Evolutionary conservation across 2,888 invertebrate species (phyloP).

Genomic region (Hypsopygia costalis): DNA sequence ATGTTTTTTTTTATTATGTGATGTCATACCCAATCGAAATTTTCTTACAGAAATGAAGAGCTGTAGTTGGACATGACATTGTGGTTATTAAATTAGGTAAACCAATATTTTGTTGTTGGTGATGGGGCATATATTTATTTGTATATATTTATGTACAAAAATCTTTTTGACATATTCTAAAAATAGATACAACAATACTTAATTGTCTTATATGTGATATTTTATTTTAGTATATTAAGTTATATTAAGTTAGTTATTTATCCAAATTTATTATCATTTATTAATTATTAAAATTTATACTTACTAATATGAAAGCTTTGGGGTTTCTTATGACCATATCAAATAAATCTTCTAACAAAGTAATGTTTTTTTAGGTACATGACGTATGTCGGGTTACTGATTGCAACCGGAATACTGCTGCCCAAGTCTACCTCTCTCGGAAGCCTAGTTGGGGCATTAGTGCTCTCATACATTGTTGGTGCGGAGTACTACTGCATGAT

Average conservation of each 20-base stretch:
- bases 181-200: no score
- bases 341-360: not conserved
- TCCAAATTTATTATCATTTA: no score
- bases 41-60: slow-evolving; percentile 69
- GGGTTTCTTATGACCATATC: no score
- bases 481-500: slow-evolving; percentile 87
- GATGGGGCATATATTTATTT: slow-evolving; percentile 25
- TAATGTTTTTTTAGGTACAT: slow-evolving; percentile 80
- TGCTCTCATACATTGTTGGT: slow-evolving; percentile 90
- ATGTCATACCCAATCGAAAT: slow-evolving; percentile 15
- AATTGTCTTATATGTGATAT: no score
- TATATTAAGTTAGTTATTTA: no score
- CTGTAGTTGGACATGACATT: slow-evolving; percentile 40
- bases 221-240: no score
- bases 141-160: not conserved
- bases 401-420: slow-evolving; percentile 92
- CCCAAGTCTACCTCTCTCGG: slow-evolving; percentile 89
- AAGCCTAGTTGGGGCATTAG: slow-evolving; percentile 88
- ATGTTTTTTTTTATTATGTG: slow-evolving; percentile 5
- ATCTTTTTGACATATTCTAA: not conserved
- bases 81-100: slow-evolving; percentile 47
- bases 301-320: no score
- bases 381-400: slow-evolving; percentile 91
- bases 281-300: no score
- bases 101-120: slow-evolving; percentile 38